A percentile compares a stretch with the other conserved stretches of the same genome.
Conservation (phyloP, 2,113 vertebrate species). For the Mirza zaza region DNA sequence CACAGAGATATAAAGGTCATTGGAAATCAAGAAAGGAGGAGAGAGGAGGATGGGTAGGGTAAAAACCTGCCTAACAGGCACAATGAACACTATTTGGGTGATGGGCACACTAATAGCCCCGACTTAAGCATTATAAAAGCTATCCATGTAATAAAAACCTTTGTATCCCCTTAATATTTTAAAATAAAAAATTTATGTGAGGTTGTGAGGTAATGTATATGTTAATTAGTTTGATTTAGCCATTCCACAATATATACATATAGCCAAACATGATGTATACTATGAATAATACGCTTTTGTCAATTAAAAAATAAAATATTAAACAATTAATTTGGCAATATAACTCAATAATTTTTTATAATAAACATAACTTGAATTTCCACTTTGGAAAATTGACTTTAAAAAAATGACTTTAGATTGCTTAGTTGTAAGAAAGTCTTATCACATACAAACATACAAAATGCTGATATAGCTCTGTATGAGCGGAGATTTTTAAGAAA, state of each 20-base stretch:
- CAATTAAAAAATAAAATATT: background rate
- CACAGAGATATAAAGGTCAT: too few species aligned
- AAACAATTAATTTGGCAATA: background rate
- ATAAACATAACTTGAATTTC: background rate
- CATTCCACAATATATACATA: background rate
- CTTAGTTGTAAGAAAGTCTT: background rate
- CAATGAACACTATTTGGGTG: too few species aligned
- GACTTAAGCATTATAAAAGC: too few species aligned
- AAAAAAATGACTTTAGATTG: background rate
- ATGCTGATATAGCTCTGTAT: background rate
- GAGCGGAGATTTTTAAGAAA: background rate
- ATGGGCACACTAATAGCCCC: too few species aligned
- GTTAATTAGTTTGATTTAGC: background rate
- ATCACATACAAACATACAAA: background rate
- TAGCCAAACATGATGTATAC: background rate
- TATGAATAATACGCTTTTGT: background rate
- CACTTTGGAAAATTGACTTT: background rate
- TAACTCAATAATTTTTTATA: background rate
- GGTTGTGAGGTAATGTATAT: background rate
- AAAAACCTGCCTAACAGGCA: too few species aligned
- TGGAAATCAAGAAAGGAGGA: too few species aligned
- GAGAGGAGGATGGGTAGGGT: too few species aligned
- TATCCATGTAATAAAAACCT: too few species aligned
- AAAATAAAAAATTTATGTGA: too few species aligned
- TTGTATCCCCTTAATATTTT: too few species aligned